Base-by-base conservation (phyloP, 1,140 invertebrate species). In the Scaptomyza montana region DNA sequence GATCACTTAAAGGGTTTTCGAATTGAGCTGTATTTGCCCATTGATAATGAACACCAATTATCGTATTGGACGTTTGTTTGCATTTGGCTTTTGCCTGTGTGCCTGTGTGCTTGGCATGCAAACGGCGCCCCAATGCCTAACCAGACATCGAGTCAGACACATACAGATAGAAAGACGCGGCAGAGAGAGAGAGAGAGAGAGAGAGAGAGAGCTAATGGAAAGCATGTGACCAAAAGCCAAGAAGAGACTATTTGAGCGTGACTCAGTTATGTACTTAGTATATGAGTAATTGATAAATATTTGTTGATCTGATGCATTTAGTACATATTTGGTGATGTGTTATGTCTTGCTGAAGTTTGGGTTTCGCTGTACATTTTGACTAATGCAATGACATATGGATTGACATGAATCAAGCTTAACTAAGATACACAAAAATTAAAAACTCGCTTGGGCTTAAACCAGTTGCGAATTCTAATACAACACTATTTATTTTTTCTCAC, bases 1-100 rank as follows among this genome's bases (percentile, higher is more conserved):
- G 77, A 86, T 77, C 81, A 77, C 70, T 76, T 76, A 69, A 87
- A 86, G 81, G 81, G 81, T 54, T 72, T 69, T 64, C 46, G 60
- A 57, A 87, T 86, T 82, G 81, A 86, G 82, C 80, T 72, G 81
- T 87, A 87, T 86, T 86, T 86, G 84, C 71, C 82, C 75, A 87
- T 78, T 87, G 82, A 86, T 86, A 87, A 86, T 86, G 82, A 82
- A 78, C 67, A 74, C 54, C 84, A 86, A 86, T 86, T 86, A 86
- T 82, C 82, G 76, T 78, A 74, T 59, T 86, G 75, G 60, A 60
- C 53, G 68, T 55, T 68, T 87, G 78, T 81, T 85, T 80, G 77
- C 63, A 67, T 60, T 73, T 50, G 56, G 43, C 56, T 59, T 28
- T 47, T 12, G 25, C 56, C 19, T n/a, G 30, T 28, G 56, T 59